A percentile compares a stretch with the other conserved stretches of the same genome.
phyloP scores from a whole-genome alignment of 2,113 vertebrate species.

The Nettapus auritus region DNA sequence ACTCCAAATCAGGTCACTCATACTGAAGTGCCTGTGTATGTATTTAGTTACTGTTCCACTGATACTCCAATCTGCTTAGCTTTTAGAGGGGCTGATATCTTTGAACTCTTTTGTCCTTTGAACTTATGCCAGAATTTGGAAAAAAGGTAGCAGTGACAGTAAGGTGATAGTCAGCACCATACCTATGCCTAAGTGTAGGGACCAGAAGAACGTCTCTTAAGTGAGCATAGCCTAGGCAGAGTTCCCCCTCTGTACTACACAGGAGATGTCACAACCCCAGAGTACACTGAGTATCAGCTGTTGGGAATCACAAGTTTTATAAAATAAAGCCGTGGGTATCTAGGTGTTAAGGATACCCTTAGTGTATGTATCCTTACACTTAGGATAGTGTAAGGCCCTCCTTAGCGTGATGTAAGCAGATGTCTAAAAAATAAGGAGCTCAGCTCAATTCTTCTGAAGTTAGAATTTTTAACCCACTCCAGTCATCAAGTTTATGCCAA shows the following conservation, averaged over 20 bases:
- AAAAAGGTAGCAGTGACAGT: neutral
- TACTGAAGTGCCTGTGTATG: accelerated
- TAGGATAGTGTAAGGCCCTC: neutral
- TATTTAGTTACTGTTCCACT: neutral
- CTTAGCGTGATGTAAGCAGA: neutral
- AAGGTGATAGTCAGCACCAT: neutral
- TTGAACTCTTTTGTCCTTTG: neutral
- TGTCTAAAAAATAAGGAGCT: neutral
- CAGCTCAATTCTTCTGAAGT: neutral
- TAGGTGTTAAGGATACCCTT: neutral
- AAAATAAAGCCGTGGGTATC: neutral
- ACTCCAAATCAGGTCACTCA: neutral
- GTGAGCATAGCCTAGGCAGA: too few species aligned
- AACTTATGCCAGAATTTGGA: neutral
- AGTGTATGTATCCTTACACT: too few species aligned
- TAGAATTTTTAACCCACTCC: neutral
- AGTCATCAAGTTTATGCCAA: neutral
- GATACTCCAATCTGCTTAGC: neutral
- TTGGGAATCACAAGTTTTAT: neutral
- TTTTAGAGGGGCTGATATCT: neutral
- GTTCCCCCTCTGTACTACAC: accelerated
- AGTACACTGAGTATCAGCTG: neutral
- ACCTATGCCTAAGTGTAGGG: accelerated
- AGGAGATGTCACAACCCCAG: neutral
- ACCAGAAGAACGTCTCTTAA: accelerated